phyloP scores from a whole-genome alignment of 1,140 invertebrate species.

The Gryllus bimaculatus region DNA sequence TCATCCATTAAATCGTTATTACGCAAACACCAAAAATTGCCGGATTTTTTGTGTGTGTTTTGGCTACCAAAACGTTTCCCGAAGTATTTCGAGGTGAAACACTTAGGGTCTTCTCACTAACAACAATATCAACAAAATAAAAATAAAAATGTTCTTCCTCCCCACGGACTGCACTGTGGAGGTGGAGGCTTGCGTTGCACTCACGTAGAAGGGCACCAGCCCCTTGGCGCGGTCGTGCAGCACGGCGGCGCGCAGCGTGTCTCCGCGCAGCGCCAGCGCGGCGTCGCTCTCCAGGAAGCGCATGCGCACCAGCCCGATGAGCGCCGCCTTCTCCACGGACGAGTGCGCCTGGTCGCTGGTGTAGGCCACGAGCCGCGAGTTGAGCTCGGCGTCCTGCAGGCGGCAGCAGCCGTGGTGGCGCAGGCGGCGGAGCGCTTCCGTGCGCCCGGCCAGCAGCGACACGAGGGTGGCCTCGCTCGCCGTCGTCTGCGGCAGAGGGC shows the following conservation, averaged over 20 bases:
- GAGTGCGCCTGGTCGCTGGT: constrained; percentile 95
- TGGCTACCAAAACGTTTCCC: too few relatives aligned
- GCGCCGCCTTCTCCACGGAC: constrained; percentile 90
- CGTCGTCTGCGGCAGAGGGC: constrained; percentile 62
- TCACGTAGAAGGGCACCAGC: constrained; percentile 91
- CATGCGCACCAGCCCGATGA: constrained; percentile 85
- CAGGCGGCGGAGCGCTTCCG: constrained; percentile 64
- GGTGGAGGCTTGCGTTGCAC: too few relatives aligned
- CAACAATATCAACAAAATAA: too few relatives aligned
- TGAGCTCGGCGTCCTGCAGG: constrained; percentile 77
- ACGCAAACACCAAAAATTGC: too few relatives aligned
- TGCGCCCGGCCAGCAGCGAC: constrained; percentile 79
- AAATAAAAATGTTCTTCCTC: too few relatives aligned
- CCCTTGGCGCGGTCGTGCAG: constrained; percentile 74
- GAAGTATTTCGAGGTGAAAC: too few relatives aligned
- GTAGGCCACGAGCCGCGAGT: constrained; percentile 85
- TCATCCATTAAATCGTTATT: too few relatives aligned
- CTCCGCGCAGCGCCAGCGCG: constrained; percentile 73
- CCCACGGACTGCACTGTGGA: too few relatives aligned
- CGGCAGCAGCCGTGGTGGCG: constrained; percentile 55
- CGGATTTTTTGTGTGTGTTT: too few relatives aligned
- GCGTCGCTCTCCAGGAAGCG: constrained; percentile 81
- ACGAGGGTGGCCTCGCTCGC: constrained; percentile 89
- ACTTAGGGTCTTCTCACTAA: too few relatives aligned
- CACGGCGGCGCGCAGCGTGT: constrained; percentile 68